These are phyloP conservation scores for Apistogramma diplotaenia DNA, from an alignment of 2,113 vertebrate species.

Conservation along the genomic window DNA sequence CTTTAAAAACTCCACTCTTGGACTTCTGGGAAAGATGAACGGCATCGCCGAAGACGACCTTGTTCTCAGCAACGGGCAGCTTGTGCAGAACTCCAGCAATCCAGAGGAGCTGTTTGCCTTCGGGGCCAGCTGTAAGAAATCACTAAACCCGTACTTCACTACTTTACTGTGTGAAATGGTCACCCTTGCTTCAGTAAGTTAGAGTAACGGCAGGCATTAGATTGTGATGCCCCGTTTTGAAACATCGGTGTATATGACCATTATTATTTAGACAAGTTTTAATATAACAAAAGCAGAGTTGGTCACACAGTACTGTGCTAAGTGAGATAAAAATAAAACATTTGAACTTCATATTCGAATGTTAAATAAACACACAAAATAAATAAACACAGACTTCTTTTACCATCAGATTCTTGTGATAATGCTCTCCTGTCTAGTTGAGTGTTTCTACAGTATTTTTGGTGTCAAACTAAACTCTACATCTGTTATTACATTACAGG, in stretches of 20 bases:
- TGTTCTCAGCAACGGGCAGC: slow-evolving; percentile 67
- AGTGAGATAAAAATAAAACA: neutral
- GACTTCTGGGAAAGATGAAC: slow-evolving; percentile 89
- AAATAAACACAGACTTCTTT: neutral
- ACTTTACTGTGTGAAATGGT: neutral
- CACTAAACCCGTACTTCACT: neutral
- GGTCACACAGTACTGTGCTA: too few species aligned
- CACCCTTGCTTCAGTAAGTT: neutral
- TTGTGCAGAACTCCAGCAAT: slow-evolving; percentile 52
- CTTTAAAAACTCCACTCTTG: slow-evolving; percentile 77
- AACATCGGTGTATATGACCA: too few species aligned
- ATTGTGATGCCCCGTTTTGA: too few species aligned
- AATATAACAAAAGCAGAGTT: too few species aligned
- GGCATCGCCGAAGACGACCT: slow-evolving; percentile 78
- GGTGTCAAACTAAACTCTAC: neutral
- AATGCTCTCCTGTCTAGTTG: neutral
- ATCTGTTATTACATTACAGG: slow-evolving; percentile 70
- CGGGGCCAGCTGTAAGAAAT: slow-evolving; percentile 86
- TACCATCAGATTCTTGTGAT: neutral
- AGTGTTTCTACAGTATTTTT: neutral
- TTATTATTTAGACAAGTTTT: too few species aligned
- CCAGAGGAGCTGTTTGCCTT: slow-evolving; percentile 80
- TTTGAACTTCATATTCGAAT: too few species aligned
- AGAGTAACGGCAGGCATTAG: neutral
- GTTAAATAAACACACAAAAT: too few species aligned